These are phyloP conservation scores for Poeciliopsis occidentalis DNA, from an alignment of 2,113 vertebrate species.

Conservation along the genomic window DNA sequence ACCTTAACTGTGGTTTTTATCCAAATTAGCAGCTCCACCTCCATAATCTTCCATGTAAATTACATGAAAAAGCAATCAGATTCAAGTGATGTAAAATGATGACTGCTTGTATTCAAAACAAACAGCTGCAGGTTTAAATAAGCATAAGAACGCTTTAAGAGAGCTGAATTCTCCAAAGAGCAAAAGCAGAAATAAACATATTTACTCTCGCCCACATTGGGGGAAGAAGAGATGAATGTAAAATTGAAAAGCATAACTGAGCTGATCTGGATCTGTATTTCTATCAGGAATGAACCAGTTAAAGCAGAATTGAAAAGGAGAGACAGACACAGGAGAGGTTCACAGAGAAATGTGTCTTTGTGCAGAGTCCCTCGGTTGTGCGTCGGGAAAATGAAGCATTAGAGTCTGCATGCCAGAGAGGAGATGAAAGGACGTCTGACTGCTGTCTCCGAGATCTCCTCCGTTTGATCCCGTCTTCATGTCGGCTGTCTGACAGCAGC, in stretches of 20 bases:
- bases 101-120: too few species aligned
- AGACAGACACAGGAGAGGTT: constrained; percentile 25
- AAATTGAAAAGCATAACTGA: constrained; percentile 35
- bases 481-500: constrained; percentile 41
- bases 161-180: constrained; percentile 5
- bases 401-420: constrained; percentile 46
- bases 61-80: too few species aligned
- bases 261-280: constrained; percentile 47
- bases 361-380: constrained; percentile 52
- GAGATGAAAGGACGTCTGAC: constrained; percentile 72
- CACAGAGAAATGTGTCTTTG: constrained; percentile 50
- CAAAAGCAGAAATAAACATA: constrained; percentile 29
- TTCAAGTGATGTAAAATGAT: too few species aligned
- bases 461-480: constrained; percentile 74
- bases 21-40: neutral
- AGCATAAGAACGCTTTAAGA: neutral
- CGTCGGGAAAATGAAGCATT: constrained; percentile 53
- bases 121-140: neutral
- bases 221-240: constrained; percentile 21
- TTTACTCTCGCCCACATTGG: constrained; percentile 37
- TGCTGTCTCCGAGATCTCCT: constrained; percentile 68
- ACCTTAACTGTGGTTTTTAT: neutral
- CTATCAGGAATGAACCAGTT: constrained; percentile 48
- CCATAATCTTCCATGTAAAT: neutral
- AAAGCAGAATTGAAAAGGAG: constrained; percentile 49